These are phyloP conservation scores for Meliscaeva auricollis DNA, from an alignment of 2,888 invertebrate genomes.

Conservation along the genomic window DNA sequence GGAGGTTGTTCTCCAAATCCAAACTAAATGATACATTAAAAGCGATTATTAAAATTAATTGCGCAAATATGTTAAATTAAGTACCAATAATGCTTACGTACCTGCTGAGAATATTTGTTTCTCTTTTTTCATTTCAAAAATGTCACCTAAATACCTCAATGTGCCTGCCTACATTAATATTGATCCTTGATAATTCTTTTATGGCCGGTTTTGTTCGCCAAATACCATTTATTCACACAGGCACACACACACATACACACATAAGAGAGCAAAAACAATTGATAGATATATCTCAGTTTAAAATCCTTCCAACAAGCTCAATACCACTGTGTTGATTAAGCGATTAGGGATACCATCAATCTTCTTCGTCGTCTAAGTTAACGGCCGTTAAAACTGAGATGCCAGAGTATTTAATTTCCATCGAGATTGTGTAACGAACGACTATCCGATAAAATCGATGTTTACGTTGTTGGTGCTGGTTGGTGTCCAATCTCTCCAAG, in stretches of 20 bases:
- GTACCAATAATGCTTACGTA: neutral
- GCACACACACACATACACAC: no score
- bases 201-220: neutral
- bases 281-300: slow-evolving; percentile 29
- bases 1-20: neutral
- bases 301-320: slow-evolving; percentile 14
- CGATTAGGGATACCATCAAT: slow-evolving; percentile 41
- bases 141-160: neutral
- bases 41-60: slow-evolving; percentile 35
- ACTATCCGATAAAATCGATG: neutral
- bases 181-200: slow-evolving; percentile 19
- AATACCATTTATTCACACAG: slow-evolving; percentile 18
- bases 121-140: neutral
- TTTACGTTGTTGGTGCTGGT: no score
- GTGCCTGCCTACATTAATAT: neutral
- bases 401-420: slow-evolving; percentile 48
- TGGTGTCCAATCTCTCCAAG: neutral
- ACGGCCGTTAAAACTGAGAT: slow-evolving; percentile 43
- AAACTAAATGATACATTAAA: neutral
- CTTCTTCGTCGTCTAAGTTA: slow-evolving; percentile 40
- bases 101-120: slow-evolving; percentile 14
- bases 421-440: slow-evolving; percentile 49
- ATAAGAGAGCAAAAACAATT: neutral
- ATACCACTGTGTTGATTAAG: slow-evolving; percentile 32
- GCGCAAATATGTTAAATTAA: slow-evolving; percentile 22